Percentiles rank a stretch among this genome's conserved stretches.
phyloP scores from a whole-genome alignment of 2,888 invertebrate genomes.

The Helicoverpa assulta region DNA sequence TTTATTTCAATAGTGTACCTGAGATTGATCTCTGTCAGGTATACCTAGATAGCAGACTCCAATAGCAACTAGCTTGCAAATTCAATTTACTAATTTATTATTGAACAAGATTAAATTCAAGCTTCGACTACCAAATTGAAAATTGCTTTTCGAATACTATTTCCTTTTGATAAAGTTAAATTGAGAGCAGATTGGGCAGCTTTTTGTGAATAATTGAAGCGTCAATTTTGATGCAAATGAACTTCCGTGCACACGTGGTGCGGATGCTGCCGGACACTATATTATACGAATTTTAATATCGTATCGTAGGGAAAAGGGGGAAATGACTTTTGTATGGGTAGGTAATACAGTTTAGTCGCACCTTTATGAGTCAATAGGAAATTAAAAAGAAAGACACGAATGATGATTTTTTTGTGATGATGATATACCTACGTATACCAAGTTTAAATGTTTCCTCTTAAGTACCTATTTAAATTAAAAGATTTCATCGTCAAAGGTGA shows the following conservation, averaged over 20 bases:
- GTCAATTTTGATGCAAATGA: constrained; percentile 12
- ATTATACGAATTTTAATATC: neutral
- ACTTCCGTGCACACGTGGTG: neutral
- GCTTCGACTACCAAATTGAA: neutral
- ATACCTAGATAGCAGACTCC: neutral
- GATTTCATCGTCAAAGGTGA: neutral
- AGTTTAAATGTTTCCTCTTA: neutral
- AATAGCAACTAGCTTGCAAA: constrained; percentile 8
- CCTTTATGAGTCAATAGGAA: too few relatives aligned
- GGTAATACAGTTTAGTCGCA: too few relatives aligned
- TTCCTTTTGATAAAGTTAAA: neutral
- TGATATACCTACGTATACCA: neutral
- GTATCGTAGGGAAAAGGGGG: too few relatives aligned
- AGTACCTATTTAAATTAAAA: neutral
- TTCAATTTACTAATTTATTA: constrained; percentile 13
- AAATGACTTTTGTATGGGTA: too few relatives aligned
- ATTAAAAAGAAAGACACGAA: too few relatives aligned
- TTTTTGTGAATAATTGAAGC: constrained; percentile 26
- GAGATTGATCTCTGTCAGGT: constrained; percentile 28
- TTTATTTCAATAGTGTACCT: constrained; percentile 8
- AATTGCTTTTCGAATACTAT: constrained; percentile 1
- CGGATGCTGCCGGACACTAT: too few relatives aligned
- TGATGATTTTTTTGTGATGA: too few relatives aligned
- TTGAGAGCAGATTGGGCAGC: neutral
- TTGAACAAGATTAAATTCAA: neutral